phyloP scores from a whole-genome alignment of 2,113 vertebrate genomes.

The Sylvia atricapilla region DNA sequence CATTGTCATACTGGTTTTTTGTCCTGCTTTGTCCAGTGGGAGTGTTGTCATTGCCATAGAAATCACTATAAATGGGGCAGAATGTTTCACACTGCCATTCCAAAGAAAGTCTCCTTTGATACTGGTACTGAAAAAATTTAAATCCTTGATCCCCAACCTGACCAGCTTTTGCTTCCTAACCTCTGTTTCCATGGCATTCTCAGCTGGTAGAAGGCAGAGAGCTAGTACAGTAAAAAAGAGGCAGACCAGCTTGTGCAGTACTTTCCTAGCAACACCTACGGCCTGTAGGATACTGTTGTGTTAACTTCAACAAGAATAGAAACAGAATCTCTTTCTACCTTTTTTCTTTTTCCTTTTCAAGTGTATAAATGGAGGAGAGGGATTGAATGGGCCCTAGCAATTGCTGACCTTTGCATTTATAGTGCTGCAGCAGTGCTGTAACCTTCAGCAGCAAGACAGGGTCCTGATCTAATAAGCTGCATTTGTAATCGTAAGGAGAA shows the following conservation, averaged over 20 bases:
- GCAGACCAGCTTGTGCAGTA: constrained; percentile 22
- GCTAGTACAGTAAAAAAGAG: constrained; percentile 15
- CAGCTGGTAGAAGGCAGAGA: constrained; percentile 38
- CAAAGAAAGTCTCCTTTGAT: constrained; percentile 42
- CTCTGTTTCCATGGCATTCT: constrained; percentile 53
- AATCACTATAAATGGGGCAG: background rate
- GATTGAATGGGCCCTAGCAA: background rate
- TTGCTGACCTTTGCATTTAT: constrained; percentile 14
- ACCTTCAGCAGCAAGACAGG: background rate
- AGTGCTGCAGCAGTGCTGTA: background rate
- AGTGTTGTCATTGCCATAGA: background rate
- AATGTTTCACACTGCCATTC: background rate
- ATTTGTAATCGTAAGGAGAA: background rate
- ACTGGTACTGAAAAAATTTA: constrained; percentile 10
- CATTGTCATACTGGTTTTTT: background rate
- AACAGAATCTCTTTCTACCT: constrained; percentile 19
- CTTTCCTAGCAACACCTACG: constrained; percentile 54
- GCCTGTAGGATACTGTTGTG: background rate
- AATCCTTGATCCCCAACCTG: background rate
- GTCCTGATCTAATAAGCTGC: background rate
- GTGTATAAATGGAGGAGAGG: background rate
- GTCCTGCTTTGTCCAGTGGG: background rate
- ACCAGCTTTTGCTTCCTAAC: constrained; percentile 39
- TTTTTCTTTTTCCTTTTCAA: constrained; percentile 24
- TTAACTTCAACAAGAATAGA: constrained; percentile 50